Percentiles rank a stretch among this genome's conserved stretches.
These are phyloP conservation scores for Oxycera nigricornis DNA, from an alignment of 2,888 invertebrate species.

Conservation along the genomic window DNA sequence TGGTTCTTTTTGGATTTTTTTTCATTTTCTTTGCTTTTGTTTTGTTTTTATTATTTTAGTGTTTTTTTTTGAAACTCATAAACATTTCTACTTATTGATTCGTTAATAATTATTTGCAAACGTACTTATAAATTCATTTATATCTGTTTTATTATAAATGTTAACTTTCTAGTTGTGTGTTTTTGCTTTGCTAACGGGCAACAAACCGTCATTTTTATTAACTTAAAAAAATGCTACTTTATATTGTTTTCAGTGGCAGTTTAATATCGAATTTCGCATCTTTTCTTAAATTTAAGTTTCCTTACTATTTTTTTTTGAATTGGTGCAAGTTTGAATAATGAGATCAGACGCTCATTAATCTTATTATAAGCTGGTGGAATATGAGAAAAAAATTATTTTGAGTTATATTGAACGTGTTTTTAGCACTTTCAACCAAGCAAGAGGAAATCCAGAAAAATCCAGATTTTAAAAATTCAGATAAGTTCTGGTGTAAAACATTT, in stretches of 20 bases:
- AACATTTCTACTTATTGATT: not conserved
- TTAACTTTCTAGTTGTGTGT: conserved; percentile 38
- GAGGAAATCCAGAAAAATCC: no score
- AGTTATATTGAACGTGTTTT: no score
- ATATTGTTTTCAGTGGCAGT: conserved; percentile 34
- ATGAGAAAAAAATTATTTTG: no score
- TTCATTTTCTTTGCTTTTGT: not conserved
- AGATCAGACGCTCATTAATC: no score
- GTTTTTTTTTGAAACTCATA: not conserved
- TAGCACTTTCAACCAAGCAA: no score
- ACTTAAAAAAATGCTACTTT: not conserved
- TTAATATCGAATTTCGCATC: conserved; percentile 27
- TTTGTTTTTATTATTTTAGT: not conserved
- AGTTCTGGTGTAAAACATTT: no score
- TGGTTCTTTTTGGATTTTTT: conserved; percentile 28
- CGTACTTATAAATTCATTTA: conserved; percentile 4
- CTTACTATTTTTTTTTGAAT: no score
- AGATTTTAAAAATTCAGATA: no score
- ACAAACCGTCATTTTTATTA: conserved; percentile 20
- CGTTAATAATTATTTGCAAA: not conserved
- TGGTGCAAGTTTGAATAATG: no score
- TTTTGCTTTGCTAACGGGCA: not conserved
- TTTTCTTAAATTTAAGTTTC: no score
- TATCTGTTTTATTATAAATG: conserved; percentile 26
- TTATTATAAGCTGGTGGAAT: no score